phyloP scores from a whole-genome alignment of 1,140 invertebrate species.

The Brachionus rubens region DNA sequence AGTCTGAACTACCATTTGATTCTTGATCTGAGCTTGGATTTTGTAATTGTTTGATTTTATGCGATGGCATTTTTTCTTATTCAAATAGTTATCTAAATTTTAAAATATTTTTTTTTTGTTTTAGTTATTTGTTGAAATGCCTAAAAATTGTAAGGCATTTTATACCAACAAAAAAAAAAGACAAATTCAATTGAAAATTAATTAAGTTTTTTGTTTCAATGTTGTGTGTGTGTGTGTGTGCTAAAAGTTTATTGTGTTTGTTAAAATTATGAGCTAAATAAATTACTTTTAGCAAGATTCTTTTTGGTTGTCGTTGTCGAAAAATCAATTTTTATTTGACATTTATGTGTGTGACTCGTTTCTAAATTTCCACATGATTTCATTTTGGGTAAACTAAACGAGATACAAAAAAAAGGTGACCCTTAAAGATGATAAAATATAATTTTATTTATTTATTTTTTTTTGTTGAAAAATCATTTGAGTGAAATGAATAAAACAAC shows the following conservation, averaged over 20 bases:
- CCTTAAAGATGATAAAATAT: too few species aligned
- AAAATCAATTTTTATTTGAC: too few species aligned
- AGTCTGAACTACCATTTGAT: neutral
- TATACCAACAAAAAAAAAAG: neutral
- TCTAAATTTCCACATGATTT: too few species aligned
- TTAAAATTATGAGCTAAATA: conserved; percentile 6
- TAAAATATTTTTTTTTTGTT: neutral
- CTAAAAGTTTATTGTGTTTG: neutral
- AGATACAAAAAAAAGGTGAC: too few species aligned
- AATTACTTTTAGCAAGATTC: conserved; percentile 19
- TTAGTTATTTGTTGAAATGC: neutral
- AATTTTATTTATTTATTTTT: too few species aligned
- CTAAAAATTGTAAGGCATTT: too few species aligned
- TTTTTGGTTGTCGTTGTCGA: too few species aligned
- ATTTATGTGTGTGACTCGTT: too few species aligned
- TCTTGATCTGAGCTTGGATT: neutral
- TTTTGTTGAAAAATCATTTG: too few species aligned
- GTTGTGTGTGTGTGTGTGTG: too few species aligned
- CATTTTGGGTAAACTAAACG: too few species aligned
- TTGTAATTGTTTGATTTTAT: neutral
- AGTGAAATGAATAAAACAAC: too few species aligned
- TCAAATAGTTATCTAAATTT: neutral
- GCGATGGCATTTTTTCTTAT: conserved; percentile 10
- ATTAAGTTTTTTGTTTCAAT: conserved; percentile 36
- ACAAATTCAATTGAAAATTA: neutral